phyloP scores from a whole-genome alignment of 2,888 invertebrate genomes.

The Ochlodes sylvanus region DNA sequence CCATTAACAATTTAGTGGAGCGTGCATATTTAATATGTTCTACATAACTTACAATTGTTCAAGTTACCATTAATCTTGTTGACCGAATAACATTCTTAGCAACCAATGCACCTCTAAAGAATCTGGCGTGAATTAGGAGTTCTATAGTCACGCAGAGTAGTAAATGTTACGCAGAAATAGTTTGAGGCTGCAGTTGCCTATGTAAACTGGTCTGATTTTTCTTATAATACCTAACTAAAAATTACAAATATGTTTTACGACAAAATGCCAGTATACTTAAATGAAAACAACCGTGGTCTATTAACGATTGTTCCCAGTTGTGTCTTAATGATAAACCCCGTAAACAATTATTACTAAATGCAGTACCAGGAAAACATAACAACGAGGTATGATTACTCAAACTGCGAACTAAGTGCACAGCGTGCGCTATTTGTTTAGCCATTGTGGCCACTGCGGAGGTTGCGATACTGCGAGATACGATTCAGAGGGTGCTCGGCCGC shows the following conservation, averaged over 20 bases:
- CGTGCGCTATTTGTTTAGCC: conserved; percentile 20
- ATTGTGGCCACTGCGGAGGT: conserved; percentile 20
- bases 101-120: too few relatives aligned
- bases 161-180: too few relatives aligned
- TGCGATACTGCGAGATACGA: conserved; percentile 20
- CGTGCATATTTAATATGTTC: conserved; percentile 9
- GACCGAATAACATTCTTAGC: too few relatives aligned
- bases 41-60: conserved; percentile 5
- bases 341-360: not conserved
- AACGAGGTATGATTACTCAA: conserved; percentile 14
- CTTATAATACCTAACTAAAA: too few relatives aligned
- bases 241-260: too few relatives aligned
- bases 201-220: too few relatives aligned
- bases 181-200: too few relatives aligned
- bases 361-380: conserved; percentile 26
- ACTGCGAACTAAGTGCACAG: conserved; percentile 15
- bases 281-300: not conserved
- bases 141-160: too few relatives aligned
- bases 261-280: not conserved
- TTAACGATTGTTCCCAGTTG: not conserved
- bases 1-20: conserved; percentile 18
- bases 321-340: not conserved
- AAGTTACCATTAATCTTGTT: not conserved
- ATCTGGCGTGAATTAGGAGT: too few relatives aligned
- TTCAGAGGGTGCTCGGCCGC: conserved; percentile 9